These are phyloP conservation scores for Eupithecia vulgata DNA, from an alignment of 2,888 invertebrate species.

Conservation along the genomic window DNA sequence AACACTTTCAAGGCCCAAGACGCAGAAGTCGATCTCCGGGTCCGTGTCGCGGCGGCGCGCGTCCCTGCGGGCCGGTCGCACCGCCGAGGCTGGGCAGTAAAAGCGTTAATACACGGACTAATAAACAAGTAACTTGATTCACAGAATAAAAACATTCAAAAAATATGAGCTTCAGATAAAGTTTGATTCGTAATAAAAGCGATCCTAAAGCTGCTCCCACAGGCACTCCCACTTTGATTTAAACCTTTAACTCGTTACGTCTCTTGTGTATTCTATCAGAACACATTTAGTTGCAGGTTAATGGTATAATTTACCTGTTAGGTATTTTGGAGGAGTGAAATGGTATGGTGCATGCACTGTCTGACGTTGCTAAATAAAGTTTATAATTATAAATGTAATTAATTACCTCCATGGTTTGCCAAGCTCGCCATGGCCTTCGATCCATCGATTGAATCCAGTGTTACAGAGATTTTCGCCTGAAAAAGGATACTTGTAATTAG, in stretches of 20 bases:
- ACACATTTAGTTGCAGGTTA: conserved; percentile 23
- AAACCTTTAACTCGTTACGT: conserved; percentile 34
- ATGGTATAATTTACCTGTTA: background rate
- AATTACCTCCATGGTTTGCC: conserved; percentile 59
- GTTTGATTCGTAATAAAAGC: background rate
- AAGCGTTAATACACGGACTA: background rate
- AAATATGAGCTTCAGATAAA: background rate
- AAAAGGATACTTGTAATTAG: background rate
- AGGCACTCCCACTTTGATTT: conserved; percentile 34
- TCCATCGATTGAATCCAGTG: conserved; percentile 63
- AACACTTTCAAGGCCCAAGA: too few relatives aligned
- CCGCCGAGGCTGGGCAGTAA: too few relatives aligned
- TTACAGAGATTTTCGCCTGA: conserved; percentile 65
- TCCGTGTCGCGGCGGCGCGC: too few relatives aligned
- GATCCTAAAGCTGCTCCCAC: background rate
- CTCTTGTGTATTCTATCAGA: conserved; percentile 39
- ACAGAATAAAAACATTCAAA: conserved; percentile 12
- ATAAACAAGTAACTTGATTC: background rate
- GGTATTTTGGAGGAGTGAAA: background rate
- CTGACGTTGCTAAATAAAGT: background rate
- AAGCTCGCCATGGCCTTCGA: conserved; percentile 55
- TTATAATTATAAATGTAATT: too few relatives aligned
- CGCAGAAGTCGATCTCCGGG: too few relatives aligned
- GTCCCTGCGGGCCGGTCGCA: too few relatives aligned
- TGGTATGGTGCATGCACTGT: background rate